These are phyloP conservation scores for Heliopora coerulea DNA, from an alignment of 92 coral and sea anemone genomes.

Conservation along the genomic window DNA sequence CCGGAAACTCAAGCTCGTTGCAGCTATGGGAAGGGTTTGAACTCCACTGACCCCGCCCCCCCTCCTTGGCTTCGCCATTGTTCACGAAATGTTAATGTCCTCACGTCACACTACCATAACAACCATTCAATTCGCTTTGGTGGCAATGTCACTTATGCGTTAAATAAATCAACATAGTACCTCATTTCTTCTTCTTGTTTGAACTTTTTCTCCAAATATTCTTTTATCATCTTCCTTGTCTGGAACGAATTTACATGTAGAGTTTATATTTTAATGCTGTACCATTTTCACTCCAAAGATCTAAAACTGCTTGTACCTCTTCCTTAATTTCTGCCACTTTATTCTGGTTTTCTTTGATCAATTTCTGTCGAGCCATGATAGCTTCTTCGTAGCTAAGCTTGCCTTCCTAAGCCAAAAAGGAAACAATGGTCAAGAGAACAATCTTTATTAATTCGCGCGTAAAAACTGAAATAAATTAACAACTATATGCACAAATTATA, in stretches of 20 bases:
- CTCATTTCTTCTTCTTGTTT: conserved; percentile 89
- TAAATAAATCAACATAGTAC: conserved; percentile 54
- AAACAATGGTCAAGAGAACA: too few species aligned
- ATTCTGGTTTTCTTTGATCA: conserved; percentile 85
- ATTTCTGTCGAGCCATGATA: conserved; percentile 85
- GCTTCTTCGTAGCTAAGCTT: conserved; percentile 94
- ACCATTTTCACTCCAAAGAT: neutral
- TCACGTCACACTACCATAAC: too few species aligned
- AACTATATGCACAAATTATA: too few species aligned
- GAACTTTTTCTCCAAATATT: conserved; percentile 68
- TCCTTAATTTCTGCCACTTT: conserved; percentile 80
- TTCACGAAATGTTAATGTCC: too few species aligned
- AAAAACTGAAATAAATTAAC: too few species aligned
- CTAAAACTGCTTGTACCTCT: conserved; percentile 54
- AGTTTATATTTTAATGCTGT: neutral
- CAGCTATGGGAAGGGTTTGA: too few species aligned
- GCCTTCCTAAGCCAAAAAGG: conserved; percentile 75
- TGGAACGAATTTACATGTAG: neutral
- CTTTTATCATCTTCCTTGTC: conserved; percentile 96
- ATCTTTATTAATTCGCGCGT: too few species aligned
- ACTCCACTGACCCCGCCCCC: too few species aligned
- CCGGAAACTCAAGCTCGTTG: too few species aligned
- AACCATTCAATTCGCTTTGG: too few species aligned
- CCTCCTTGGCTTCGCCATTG: too few species aligned
- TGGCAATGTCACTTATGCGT: too few species aligned